A percentile compares a stretch with the other conserved stretches of the same genome.
These are phyloP conservation scores for Megalops cyprinoides DNA, from an alignment of 2,797 vertebrate species.

Conservation along the genomic window DNA sequence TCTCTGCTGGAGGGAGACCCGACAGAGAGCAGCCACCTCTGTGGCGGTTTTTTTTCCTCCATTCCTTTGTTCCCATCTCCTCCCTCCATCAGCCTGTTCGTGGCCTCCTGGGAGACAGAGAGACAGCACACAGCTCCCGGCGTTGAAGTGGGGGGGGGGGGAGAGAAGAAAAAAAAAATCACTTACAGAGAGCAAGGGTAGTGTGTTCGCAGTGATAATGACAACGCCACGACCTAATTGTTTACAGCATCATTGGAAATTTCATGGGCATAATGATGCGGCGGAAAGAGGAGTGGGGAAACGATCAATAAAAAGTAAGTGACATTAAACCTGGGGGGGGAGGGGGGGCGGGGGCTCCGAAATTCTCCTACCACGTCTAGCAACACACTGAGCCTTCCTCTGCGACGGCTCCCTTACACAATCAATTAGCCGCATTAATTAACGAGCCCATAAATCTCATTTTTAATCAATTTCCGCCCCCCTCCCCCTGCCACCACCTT, in stretches of 20 bases:
- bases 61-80: constrained; percentile 50
- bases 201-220: constrained; percentile 56
- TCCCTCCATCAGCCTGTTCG: constrained; percentile 38
- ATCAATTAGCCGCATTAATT: constrained; percentile 15
- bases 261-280: constrained; percentile 56
- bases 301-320: constrained; percentile 65
- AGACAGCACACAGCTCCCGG: constrained; percentile 37
- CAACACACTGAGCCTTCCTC: constrained; percentile 53
- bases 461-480: constrained; percentile 35
- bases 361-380: constrained; percentile 53
- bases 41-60: constrained; percentile 16
- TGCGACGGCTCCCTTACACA: constrained; percentile 57
- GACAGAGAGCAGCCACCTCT: neutral
- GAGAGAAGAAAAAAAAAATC: constrained; percentile 54
- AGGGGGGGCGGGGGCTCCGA: constrained; percentile 40
- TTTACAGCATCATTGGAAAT: constrained; percentile 49
- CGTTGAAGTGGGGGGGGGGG: too few relatives aligned
- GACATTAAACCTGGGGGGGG: constrained; percentile 55
- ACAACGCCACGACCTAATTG: constrained; percentile 55
- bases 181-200: constrained; percentile 61
- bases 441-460: constrained; percentile 19
- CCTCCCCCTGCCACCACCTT: too few relatives aligned
- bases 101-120: constrained; percentile 21
- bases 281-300: constrained; percentile 45
- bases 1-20: neutral